Conservation (phyloP, 2,113 vertebrate species). For the Eolophus roseicapilla region DNA sequence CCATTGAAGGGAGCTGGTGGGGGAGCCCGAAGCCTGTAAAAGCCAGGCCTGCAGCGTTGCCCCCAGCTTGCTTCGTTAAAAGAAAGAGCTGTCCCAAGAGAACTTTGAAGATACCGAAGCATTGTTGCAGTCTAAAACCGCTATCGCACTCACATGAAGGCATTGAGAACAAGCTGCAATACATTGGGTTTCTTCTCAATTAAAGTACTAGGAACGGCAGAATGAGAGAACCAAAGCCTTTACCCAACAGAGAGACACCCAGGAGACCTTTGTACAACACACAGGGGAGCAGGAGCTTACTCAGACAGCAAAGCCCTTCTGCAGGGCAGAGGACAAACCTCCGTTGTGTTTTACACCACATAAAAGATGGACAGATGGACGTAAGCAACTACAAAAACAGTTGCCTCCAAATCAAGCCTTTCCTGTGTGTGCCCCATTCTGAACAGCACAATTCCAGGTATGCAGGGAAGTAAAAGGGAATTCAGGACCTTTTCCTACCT, state of each 20-base stretch:
- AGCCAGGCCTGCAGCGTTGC: background rate
- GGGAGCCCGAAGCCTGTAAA: background rate
- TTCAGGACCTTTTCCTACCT: background rate
- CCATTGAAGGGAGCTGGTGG: background rate
- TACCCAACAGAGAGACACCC: background rate
- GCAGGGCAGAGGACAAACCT: background rate
- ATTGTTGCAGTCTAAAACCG: background rate
- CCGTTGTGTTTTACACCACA: background rate
- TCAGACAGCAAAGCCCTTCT: background rate
- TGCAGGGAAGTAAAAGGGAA: background rate
- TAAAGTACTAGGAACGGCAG: background rate
- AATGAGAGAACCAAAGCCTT: constrained; percentile 2
- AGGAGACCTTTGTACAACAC: background rate
- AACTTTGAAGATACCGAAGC: constrained; percentile 35
- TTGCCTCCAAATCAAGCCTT: background rate
- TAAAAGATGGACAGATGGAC: background rate
- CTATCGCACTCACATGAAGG: background rate
- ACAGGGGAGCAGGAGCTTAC: background rate
- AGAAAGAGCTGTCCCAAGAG: constrained; percentile 12
- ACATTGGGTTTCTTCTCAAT: background rate
- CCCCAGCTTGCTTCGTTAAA: background rate
- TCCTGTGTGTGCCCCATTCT: background rate
- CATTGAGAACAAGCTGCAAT: constrained; percentile 24
- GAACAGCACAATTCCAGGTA: background rate
- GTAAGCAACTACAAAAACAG: background rate